Base-by-base conservation (phyloP, 2,888 invertebrate genomes). In the Oscheius sp. region DNA sequence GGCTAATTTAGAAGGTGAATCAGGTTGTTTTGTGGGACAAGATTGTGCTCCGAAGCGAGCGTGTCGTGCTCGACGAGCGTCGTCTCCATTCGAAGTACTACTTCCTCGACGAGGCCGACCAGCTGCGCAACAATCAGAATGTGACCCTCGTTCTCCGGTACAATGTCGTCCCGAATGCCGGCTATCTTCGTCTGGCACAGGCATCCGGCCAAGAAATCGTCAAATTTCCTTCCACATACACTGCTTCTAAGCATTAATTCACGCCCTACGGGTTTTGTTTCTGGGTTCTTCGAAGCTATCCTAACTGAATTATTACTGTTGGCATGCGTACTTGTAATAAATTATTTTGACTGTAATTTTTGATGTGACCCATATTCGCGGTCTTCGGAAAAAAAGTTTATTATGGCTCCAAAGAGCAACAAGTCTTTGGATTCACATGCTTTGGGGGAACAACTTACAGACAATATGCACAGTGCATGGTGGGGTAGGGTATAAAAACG, bases 51-150 rank as follows among this genome's bases (percentile, higher is more conserved):
- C 93, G 98, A 87, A 96, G 95, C 70, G 96, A 98, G 90, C 95
- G 95, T 91, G 93, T 97, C n/a, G 91, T 94, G 10, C 90, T 99
- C 76, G 94, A 96, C 89, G 95, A 95, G 89, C 94, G 95, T 89
- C 95, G 95, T 88, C 94, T 95, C 92, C 95, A 96, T 90, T 95
- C 96, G 1, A 98, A 99, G 89, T 99, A 99, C 91, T 99, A 98
- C 90, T 99, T 99, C 92, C 96, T 96, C 95, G 99, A 99, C 92
- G 98, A 98, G 92, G 98, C 98, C 77, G 95, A 95, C 91, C 96
- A 97, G 85, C 92, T 99, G 68, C 94, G 93, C 94, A 95, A 92
- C 92, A 96, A 98, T 91, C 93, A 93, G 89, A 98, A 99, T 90
- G 94, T 99, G 13, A 96, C 96, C 0, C 91, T 99, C 75, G 94